Evolutionary conservation across 2,113 vertebrate genomes (phyloP), one percentile per base, ranked within the genome.

Genomic region (Mastomys natalensis): DNA sequence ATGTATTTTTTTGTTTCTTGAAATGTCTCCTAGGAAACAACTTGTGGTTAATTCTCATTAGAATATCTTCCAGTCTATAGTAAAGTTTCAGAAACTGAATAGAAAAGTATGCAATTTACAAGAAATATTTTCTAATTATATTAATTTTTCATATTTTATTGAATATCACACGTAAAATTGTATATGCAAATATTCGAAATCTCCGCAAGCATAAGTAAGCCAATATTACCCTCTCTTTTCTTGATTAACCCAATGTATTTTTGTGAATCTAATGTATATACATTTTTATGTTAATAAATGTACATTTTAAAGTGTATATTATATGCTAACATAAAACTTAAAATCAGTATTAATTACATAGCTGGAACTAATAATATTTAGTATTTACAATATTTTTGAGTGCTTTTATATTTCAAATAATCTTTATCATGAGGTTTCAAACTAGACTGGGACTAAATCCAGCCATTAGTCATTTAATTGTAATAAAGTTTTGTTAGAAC

Each of bases 131-230:
- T 92, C 21, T 95, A 87, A 76, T 1, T 45, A 73, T 76, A 84
- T 87, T 53, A 7, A n/a, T 86, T 96, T 89, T 91, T 88, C 4
- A 40, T 74, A 93, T n/a, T 91, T 82, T 82, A 66, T 17, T 48
- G 4, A 73, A 13, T 1, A 92, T 73, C 16, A 31, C 19, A 53
- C 1, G 21, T 51, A 48, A 78, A 68, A 74, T 4, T 51, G 0
- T 11, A 40, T 5, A 34, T 80, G 93, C 5, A 10, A 5, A 37
- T 86, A 86, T 88, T 66, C 4, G 7, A 68, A 93, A 84, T 21
- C 40, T 84, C 45, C 93, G 9, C 4, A 77, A 51, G 31, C 15
- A 60, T 85, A 84, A 74, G 70, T 9, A 90, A 66, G 73, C 62
- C 58, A 86, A 77, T 72, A 62, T 78, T 51, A 86, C 53, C 51